Percentiles rank a stretch among this genome's conserved stretches.
Evolutionary conservation across 92 coral and sea anemone species (phyloP).

Genomic region (Porites cylindrica): DNA sequence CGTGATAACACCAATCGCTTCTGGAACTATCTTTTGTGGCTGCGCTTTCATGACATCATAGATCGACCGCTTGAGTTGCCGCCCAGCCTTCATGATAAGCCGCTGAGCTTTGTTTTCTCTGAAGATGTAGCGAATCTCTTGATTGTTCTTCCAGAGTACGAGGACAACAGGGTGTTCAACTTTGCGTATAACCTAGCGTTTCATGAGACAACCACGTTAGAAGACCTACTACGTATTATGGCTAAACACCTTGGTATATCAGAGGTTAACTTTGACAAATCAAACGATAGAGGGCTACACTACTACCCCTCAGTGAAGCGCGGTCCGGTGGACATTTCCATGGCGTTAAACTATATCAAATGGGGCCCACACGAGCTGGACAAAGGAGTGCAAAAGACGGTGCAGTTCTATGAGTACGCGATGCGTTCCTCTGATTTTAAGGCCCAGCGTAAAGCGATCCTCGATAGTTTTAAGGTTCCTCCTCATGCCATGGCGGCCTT

Average conservation of each 20-base stretch:
- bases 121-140: slow-evolving; percentile 84
- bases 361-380: slow-evolving; percentile 83
- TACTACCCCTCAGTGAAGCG: slow-evolving; percentile 90
- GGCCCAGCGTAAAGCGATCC: slow-evolving; percentile 74
- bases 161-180: slow-evolving; percentile 53
- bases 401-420: slow-evolving; percentile 86
- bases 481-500: slow-evolving; percentile 67
- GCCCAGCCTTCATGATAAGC: slow-evolving; percentile 71
- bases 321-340: slow-evolving; percentile 87
- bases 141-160: slow-evolving; percentile 55
- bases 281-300: slow-evolving; percentile 51
- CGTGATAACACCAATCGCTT: slow-evolving; percentile 97
- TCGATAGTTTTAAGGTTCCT: slow-evolving; percentile 64
- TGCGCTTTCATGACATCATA: slow-evolving; percentile 81
- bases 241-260: slow-evolving; percentile 76
- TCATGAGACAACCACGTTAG: slow-evolving; percentile 80
- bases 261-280: slow-evolving; percentile 75
- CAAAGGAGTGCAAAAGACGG: slow-evolving; percentile 67
- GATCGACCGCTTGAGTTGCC: slow-evolving; percentile 76
- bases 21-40: slow-evolving; percentile 95
- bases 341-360: slow-evolving; percentile 66
- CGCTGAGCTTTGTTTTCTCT: slow-evolving; percentile 83
- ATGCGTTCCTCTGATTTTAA: slow-evolving; percentile 82
- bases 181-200: slow-evolving; percentile 91
- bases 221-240: slow-evolving; percentile 73